A percentile compares a stretch with the other conserved stretches of the same genome.
Evolutionary conservation across 2,113 vertebrate species (phyloP).

Genomic region (Sturnus vulgaris): DNA sequence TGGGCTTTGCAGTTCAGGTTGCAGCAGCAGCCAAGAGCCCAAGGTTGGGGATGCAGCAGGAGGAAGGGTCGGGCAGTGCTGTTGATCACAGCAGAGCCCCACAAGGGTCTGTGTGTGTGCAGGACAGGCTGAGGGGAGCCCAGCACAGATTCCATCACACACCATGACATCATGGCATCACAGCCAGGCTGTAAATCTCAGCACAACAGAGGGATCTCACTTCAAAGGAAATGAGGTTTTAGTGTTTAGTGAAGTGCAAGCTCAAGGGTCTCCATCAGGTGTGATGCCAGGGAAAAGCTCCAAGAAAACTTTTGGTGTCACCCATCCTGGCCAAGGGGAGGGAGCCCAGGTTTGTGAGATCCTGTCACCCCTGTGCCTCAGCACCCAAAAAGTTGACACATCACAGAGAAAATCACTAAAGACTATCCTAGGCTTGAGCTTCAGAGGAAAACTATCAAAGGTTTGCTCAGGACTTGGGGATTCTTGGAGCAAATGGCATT

Average conservation of each 20-base stretch:
- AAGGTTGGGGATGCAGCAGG: neutral
- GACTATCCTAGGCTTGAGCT: neutral
- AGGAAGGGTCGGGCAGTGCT: neutral
- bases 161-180: neutral
- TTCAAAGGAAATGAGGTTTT: neutral
- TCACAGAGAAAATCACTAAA: neutral
- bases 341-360: neutral
- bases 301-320: neutral
- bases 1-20: neutral
- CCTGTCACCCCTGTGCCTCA: neutral
- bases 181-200: conserved; percentile 11
- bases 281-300: neutral
- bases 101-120: neutral
- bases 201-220: neutral
- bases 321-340: neutral
- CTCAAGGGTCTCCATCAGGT: neutral
- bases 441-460: neutral
- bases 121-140: neutral
- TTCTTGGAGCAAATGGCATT: rapidly evolving
- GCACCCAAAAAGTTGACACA: neutral
- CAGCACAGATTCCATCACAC: neutral
- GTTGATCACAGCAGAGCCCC: neutral
- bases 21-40: neutral
- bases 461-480: neutral
- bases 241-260: neutral